Percentiles rank a stretch among this genome's conserved stretches.
These are phyloP conservation scores for Orthonychiurus folsomi DNA, from an alignment of 2,888 invertebrate species.

Conservation along the genomic window DNA sequence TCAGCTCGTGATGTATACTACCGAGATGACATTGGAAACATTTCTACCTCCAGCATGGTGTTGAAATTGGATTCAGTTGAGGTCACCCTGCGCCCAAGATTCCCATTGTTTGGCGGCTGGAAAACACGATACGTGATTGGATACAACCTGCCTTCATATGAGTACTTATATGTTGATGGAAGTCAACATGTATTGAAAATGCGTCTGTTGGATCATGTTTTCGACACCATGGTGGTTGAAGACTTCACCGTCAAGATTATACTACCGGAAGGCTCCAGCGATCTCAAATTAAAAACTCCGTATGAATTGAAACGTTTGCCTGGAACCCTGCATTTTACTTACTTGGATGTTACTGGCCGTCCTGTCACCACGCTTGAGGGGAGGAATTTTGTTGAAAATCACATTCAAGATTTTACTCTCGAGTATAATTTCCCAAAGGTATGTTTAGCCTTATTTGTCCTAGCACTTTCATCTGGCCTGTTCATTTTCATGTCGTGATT, in stretches of 20 bases:
- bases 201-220: conserved; percentile 91
- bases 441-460: conserved; percentile 26
- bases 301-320: conserved; percentile 65
- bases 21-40: conserved; percentile 96
- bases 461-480: background rate
- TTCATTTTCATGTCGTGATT: background rate
- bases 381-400: conserved; percentile 84
- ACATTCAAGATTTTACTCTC: conserved; percentile 78
- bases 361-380: conserved; percentile 75
- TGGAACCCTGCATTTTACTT: conserved; percentile 77
- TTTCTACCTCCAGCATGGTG: conserved; percentile 90
- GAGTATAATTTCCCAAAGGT: conserved; percentile 46
- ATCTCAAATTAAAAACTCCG: conserved; percentile 70
- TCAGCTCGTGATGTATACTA: conserved; percentile 95
- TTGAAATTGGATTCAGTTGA: conserved; percentile 85
- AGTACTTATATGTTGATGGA: conserved; percentile 70
- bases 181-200: conserved; percentile 75
- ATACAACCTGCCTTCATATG: conserved; percentile 94
- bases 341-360: conserved; percentile 87
- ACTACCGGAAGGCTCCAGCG: conserved; percentile 83
- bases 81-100: conserved; percentile 87
- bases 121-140: conserved; percentile 93
- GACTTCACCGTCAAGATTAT: conserved; percentile 79
- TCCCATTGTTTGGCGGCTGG: conserved; percentile 98
- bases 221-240: conserved; percentile 92